phyloP scores from a whole-genome alignment of 2,888 invertebrate genomes.

The Pollenia labialis region DNA sequence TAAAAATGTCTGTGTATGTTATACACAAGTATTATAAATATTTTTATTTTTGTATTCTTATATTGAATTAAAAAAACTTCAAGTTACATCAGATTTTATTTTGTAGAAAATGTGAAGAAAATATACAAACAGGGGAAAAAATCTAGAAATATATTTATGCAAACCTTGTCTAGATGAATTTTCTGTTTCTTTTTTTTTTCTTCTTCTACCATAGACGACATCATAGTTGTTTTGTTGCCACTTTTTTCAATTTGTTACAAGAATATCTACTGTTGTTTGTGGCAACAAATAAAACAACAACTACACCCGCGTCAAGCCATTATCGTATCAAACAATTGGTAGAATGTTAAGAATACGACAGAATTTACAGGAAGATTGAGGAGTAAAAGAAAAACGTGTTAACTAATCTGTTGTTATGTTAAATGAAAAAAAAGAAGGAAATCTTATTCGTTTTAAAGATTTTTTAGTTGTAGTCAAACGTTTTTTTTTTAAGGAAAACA shows the following conservation, averaged over 20 bases:
- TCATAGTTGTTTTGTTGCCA: slow-evolving; percentile 14
- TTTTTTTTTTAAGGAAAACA: slow-evolving; percentile 29
- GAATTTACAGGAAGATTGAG: slow-evolving; percentile 46
- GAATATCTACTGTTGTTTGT: slow-evolving; percentile 43
- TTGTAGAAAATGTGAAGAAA: slow-evolving; percentile 30
- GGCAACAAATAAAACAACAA: slow-evolving; percentile 1
- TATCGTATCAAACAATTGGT: slow-evolving; percentile 68
- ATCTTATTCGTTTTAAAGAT: slow-evolving; percentile 43
- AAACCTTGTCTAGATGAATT: slow-evolving; percentile 53
- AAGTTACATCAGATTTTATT: slow-evolving; percentile 67
- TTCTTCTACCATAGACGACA: slow-evolving; percentile 1
- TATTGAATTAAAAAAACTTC: slow-evolving; percentile 36
- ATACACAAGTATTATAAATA: slow-evolving; percentile 3
- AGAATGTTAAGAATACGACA: slow-evolving; percentile 41
- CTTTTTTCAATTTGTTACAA: slow-evolving; percentile 51
- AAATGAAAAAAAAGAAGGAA: slow-evolving; percentile 4
- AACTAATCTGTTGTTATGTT: slow-evolving; percentile 61
- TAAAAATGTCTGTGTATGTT: slow-evolving; percentile 29
- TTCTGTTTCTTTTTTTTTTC: slow-evolving; percentile 4
- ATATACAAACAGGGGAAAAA: slow-evolving; percentile 7
- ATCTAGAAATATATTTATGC: slow-evolving; percentile 46
- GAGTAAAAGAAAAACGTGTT: slow-evolving; percentile 62
- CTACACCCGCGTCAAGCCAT: slow-evolving; percentile 67
- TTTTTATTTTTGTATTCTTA: not conserved
- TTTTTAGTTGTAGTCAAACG: slow-evolving; percentile 19